Evolutionary conservation across 1,140 invertebrate genomes (phyloP).

Genomic region (Globodera ellingtonae): DNA sequence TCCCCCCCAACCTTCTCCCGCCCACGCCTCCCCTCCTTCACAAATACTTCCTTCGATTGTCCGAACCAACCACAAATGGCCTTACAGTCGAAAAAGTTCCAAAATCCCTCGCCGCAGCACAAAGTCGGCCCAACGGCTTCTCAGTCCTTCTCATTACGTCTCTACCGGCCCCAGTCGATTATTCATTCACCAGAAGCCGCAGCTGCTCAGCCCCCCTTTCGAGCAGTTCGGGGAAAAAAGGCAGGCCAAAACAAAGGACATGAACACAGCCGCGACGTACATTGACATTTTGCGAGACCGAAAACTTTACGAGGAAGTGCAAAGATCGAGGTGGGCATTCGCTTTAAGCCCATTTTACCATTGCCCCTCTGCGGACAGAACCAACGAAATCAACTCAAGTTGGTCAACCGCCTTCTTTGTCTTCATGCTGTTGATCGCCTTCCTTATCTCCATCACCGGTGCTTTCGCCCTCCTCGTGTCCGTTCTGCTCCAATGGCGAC

Average conservation of each 20-base stretch:
- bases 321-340: slow-evolving; percentile 3
- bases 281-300: slow-evolving; percentile 22
- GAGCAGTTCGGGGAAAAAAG: background rate
- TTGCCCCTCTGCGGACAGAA: slow-evolving; percentile 3
- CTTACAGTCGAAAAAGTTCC: slow-evolving; percentile 9
- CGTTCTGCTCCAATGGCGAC: slow-evolving; percentile 19
- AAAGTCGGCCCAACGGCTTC: slow-evolving; percentile 15
- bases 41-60: background rate
- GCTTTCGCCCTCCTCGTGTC: slow-evolving; percentile 18
- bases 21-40: background rate
- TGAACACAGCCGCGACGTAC: slow-evolving; percentile 1
- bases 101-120: slow-evolving; percentile 20
- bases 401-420: slow-evolving; percentile 19
- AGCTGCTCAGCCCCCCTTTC: background rate
- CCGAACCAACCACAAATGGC: slow-evolving; percentile 7
- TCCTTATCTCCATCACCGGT: slow-evolving; percentile 11
- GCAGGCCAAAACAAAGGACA: background rate
- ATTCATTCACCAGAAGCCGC: background rate
- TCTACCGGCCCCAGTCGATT: background rate
- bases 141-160: slow-evolving; percentile 8
- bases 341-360: background rate
- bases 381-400: slow-evolving; percentile 14
- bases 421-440: slow-evolving; percentile 15
- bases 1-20: background rate
- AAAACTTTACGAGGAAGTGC: slow-evolving; percentile 23